Percentiles rank a stretch among this genome's conserved stretches.
Evolutionary conservation across 2,113 vertebrate genomes (phyloP).

Genomic region (Myxocyprinus asiaticus): DNA sequence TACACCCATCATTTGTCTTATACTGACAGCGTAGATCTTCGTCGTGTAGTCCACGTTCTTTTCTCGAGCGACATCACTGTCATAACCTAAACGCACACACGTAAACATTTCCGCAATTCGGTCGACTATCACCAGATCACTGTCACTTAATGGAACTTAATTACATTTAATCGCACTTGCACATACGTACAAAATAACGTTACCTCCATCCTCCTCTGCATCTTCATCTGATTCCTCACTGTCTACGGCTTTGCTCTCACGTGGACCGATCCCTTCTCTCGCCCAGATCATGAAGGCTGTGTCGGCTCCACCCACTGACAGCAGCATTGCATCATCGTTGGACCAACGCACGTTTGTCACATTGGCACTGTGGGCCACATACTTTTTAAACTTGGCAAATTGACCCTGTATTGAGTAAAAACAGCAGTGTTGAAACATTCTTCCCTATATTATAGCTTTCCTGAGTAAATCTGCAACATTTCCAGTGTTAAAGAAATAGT

Average conservation of each 20-base stretch:
- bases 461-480: too few relatives aligned
- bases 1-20: conserved; percentile 91
- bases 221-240: conserved; percentile 96
- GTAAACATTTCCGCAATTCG: background rate
- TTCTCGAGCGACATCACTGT: conserved; percentile 94
- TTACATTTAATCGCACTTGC: background rate
- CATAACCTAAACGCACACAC: conserved; percentile 81
- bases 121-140: background rate
- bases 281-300: conserved; percentile 96
- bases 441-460: too few relatives aligned
- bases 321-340: conserved; percentile 86
- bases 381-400: conserved; percentile 91
- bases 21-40: conserved; percentile 90
- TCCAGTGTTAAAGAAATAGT: too few relatives aligned
- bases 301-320: conserved; percentile 93
- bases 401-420: conserved; percentile 77
- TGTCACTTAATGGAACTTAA: background rate
- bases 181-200: conserved; percentile 15
- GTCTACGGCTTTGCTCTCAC: conserved; percentile 91
- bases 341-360: conserved; percentile 94
- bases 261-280: conserved; percentile 83
- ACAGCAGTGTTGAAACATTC: background rate
- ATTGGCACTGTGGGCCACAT: conserved; percentile 92
- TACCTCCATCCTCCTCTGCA: conserved; percentile 94
- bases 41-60: conserved; percentile 89